Conservation (phyloP, 2,113 vertebrate genomes). For the Nesoenas mayeri region DNA sequence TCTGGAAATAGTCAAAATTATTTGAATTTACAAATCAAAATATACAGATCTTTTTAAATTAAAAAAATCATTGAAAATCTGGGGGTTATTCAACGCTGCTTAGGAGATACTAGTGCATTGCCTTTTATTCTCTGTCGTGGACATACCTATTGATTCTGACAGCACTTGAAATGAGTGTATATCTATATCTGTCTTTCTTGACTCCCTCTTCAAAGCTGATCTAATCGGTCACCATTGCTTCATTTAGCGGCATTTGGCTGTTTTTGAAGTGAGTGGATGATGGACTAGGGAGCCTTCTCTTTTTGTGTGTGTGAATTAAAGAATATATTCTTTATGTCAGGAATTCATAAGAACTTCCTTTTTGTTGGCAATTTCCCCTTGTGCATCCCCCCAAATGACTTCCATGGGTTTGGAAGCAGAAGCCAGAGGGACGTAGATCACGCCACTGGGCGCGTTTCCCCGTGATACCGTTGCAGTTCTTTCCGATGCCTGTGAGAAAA, state of each 20-base stretch:
- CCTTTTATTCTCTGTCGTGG: not conserved
- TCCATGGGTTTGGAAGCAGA: not conserved
- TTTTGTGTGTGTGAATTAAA: not conserved
- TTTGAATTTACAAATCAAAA: not conserved
- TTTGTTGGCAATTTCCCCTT: not conserved
- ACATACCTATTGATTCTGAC: not conserved
- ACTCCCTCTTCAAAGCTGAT: not conserved
- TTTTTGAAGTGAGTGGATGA: not conserved
- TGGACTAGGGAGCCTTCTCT: not conserved
- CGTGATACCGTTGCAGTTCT: rapidly evolving
- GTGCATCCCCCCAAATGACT: not conserved
- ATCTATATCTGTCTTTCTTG: not conserved
- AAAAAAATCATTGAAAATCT: not conserved
- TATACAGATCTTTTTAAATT: not conserved
- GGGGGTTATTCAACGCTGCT: not conserved
- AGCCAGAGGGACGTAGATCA: not conserved
- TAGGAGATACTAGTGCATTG: not conserved
- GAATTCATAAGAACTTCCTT: not conserved
- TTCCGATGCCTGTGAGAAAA: not conserved
- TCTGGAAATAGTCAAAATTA: not conserved
- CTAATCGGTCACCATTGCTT: not conserved
- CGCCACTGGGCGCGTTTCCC: not conserved
- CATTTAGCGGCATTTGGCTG: not conserved
- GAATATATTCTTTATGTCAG: not conserved
- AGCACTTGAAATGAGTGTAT: not conserved